phyloP scores from a whole-genome alignment of 2,797 vertebrate species.

The Coilia nasus region DNA sequence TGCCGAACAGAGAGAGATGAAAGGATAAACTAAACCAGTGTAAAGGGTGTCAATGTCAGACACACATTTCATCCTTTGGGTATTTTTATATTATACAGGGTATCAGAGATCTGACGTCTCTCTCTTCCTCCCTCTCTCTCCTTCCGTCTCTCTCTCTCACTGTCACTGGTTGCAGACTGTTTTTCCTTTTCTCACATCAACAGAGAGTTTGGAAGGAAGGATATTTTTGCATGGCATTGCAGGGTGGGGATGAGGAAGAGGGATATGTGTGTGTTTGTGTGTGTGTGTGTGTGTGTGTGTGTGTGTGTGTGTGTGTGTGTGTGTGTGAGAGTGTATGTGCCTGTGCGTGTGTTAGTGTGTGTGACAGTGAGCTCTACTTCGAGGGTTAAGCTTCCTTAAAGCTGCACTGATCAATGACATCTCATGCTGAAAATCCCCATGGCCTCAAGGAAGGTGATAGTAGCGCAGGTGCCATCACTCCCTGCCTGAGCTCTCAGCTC shows the following conservation, averaged over 20 bases:
- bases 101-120: constrained; percentile 8
- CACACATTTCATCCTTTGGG: constrained; percentile 1
- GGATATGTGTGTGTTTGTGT: neutral
- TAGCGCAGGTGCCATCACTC: neutral
- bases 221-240: neutral
- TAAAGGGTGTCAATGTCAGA: constrained; percentile 5
- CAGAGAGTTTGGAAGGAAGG: neutral
- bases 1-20: neutral
- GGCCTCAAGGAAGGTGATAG: neutral
- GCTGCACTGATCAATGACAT: neutral
- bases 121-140: constrained; percentile 16
- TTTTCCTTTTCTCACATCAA: constrained; percentile 38
- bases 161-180: constrained; percentile 32
- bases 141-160: constrained; percentile 14
- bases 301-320: neutral
- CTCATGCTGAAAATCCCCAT: constrained; percentile 18
- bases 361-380: neutral
- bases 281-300: constrained; percentile 2
- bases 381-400: neutral
- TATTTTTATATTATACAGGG: neutral
- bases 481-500: neutral
- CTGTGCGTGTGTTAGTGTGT: neutral
- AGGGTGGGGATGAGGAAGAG: neutral
- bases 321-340: neutral
- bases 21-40: neutral